phyloP scores from a whole-genome alignment of 2,797 vertebrate species.

The Pachyuromys duprasi region DNA sequence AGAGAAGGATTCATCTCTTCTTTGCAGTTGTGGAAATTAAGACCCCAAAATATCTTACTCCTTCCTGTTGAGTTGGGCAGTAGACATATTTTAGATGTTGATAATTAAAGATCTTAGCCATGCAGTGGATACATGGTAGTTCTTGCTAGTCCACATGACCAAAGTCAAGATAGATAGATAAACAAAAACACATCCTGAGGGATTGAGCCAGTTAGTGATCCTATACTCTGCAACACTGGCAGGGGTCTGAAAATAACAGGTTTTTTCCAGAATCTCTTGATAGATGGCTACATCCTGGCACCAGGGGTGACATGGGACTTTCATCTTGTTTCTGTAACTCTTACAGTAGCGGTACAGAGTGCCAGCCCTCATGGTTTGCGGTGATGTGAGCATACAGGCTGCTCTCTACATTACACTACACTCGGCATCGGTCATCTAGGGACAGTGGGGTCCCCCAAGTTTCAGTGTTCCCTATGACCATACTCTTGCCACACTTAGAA shows the following conservation, averaged over 20 bases:
- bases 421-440: background rate
- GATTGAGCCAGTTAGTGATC: background rate
- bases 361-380: no score
- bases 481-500: background rate
- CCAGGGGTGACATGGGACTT: no score
- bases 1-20: background rate
- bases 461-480: background rate
- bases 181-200: background rate
- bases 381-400: no score
- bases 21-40: conserved; percentile 25
- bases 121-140: no score
- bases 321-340: background rate
- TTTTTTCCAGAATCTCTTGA: background rate
- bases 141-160: background rate
- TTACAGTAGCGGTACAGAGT: background rate
- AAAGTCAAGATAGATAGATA: background rate
- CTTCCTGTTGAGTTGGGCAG: background rate
- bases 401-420: no score
- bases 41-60: background rate
- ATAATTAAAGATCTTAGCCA: background rate
- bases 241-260: background rate
- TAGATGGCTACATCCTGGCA: background rate
- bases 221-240: background rate
- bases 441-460: background rate
- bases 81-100: background rate